These are phyloP conservation scores for Sardinella longiceps DNA, from an alignment of 2,797 vertebrate genomes.

Conservation along the genomic window DNA sequence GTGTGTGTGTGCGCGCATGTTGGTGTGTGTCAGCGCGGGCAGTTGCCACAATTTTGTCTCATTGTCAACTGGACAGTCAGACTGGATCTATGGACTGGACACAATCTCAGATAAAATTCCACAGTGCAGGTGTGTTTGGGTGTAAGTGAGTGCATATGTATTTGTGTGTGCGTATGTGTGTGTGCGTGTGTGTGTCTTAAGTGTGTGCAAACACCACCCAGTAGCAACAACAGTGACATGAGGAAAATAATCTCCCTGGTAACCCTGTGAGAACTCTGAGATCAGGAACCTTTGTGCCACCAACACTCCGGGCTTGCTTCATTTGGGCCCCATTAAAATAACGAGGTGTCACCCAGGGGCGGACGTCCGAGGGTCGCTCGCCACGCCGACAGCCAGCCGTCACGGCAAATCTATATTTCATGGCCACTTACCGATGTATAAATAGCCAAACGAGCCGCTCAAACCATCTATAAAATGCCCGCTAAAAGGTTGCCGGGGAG, in stretches of 20 bases:
- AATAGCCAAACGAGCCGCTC: slow-evolving; percentile 81
- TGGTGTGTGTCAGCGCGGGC: not conserved
- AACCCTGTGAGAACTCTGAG: not conserved
- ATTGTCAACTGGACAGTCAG: not conserved
- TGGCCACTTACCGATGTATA: slow-evolving; percentile 84
- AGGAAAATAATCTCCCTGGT: not conserved
- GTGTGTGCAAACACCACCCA: not conserved
- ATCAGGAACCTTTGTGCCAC: not conserved
- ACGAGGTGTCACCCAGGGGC: slow-evolving; percentile 72
- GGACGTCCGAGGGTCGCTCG: slow-evolving; percentile 59
- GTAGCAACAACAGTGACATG: not conserved
- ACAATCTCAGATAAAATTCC: not conserved
- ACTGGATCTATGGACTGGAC: too few relatives aligned
- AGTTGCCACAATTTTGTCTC: not conserved
- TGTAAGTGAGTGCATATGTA: not conserved
- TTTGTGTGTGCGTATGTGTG: not conserved
- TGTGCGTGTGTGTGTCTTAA: not conserved
- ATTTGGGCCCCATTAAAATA: slow-evolving; percentile 77
- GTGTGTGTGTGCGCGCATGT: not conserved
- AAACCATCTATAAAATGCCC: slow-evolving; percentile 81
- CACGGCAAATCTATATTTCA: slow-evolving; percentile 85
- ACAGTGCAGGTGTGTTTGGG: not conserved
- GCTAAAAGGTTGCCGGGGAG: slow-evolving; percentile 81
- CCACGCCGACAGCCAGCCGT: slow-evolving; percentile 75
- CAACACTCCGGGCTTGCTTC: slow-evolving; percentile 47